These are phyloP conservation scores for Archilochus colubris DNA, from an alignment of 2,113 vertebrate genomes.

Conservation along the genomic window DNA sequence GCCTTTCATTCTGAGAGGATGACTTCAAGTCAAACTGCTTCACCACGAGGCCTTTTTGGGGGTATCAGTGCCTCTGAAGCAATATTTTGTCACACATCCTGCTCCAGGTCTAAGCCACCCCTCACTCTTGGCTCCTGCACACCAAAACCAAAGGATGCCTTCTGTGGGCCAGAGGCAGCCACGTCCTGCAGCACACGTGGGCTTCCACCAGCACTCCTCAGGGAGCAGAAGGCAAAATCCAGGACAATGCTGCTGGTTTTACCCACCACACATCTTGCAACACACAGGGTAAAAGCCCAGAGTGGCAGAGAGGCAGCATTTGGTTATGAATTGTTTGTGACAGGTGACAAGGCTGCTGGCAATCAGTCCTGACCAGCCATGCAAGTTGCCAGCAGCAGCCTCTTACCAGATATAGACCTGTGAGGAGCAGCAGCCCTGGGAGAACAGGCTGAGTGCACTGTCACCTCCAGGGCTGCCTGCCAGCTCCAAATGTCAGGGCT, in stretches of 20 bases:
- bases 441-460: not conserved
- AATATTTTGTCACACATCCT: not conserved
- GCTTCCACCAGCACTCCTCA: not conserved
- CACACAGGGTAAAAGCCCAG: not conserved
- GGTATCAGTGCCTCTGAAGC: not conserved
- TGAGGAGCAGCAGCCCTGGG: not conserved
- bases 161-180: not conserved
- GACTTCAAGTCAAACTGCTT: not conserved
- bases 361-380: not conserved
- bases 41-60: not conserved
- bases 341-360: not conserved
- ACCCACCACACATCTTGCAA: not conserved
- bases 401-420: slow-evolving; percentile 52
- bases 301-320: not conserved
- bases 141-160: not conserved
- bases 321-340: slow-evolving; percentile 4
- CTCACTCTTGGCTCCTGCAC: not conserved
- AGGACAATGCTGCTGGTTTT: not conserved
- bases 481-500: slow-evolving; percentile 44
- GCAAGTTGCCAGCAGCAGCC: not conserved
- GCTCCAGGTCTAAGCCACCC: not conserved
- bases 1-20: not conserved
- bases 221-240: not conserved
- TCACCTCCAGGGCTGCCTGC: slow-evolving; percentile 47
- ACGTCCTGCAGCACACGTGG: not conserved